Base-by-base conservation (phyloP, 2,888 invertebrate genomes). In the Polydrusus tereticollis region DNA sequence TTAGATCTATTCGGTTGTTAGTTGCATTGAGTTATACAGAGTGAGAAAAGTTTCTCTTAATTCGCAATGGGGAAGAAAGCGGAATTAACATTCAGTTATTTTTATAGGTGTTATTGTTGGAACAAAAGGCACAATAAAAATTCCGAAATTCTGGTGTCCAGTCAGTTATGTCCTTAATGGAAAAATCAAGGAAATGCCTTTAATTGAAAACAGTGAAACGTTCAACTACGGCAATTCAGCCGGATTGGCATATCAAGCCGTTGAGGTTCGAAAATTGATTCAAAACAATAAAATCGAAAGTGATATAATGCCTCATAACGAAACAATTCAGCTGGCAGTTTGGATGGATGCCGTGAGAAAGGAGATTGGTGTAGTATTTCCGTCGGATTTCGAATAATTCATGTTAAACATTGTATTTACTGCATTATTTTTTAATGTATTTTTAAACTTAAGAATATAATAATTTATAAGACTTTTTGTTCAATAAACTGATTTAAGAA, bases 221-320 rank as follows among this genome's bases (percentile, higher is more conserved):
- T 90, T 90, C 74, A 70, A 77, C 43, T 78, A 79, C 81, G 82
- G 83, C 68, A 94, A 94, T 80, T 93, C 93, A 73, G 90, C 90
- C 14, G 94, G 93, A 1, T 86, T 96, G 57, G 87, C 89, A 74
- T 95, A 93, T 82, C 91, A 95, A 85, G 95, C 94, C 38, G 89
- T 90, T 76, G 94, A 94, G 84, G 94, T 91, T 62, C 89, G 93
- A 79, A 87, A 90, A 74, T 94, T 94, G 79, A 89, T 96, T 38
- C 85, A 87, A 70, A 84, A 88, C 85, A 91, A 91, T 91, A 82
- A 72, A 47, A 60, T 73, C 16, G 77, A 77, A 59, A 73, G 75
- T 59, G 41, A 60, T 12, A 36, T 38, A 16, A 41, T 77, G 23
- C 45, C 77, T 8, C 75, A 73, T 43, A 41, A 69, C 8, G 75